Percentiles rank a stretch among this genome's conserved stretches.
These are phyloP conservation scores for Drosophila subquinaria DNA, from an alignment of 2,888 invertebrate species.

Conservation along the genomic window DNA sequence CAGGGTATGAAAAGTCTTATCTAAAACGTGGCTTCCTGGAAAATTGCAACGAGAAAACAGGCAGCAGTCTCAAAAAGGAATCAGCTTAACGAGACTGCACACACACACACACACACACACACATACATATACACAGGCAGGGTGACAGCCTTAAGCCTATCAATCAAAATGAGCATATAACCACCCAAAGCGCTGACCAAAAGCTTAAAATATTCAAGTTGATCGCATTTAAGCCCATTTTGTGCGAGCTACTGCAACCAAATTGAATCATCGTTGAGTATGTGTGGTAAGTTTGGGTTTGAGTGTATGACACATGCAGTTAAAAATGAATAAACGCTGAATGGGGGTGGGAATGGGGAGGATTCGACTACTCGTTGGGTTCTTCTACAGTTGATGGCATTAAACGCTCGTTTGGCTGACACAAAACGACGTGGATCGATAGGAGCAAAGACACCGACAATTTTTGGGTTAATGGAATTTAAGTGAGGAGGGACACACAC, in stretches of 20 bases:
- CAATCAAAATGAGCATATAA: conserved; percentile 69
- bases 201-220: conserved; percentile 62
- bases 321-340: conserved; percentile 64
- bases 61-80: conserved; percentile 45
- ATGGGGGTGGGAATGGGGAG: neutral
- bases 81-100: conserved; percentile 55
- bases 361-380: conserved; percentile 1
- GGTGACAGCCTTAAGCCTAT: conserved; percentile 61
- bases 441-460: conserved; percentile 41
- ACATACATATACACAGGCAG: neutral
- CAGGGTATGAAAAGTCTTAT: conserved; percentile 38
- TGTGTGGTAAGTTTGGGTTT: neutral
- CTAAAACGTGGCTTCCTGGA: conserved; percentile 45
- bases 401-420: conserved; percentile 71
- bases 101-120: conserved; percentile 3
- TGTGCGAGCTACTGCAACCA: conserved; percentile 56
- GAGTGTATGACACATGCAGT: conserved; percentile 55
- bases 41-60: conserved; percentile 48
- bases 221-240: conserved; percentile 67
- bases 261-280: conserved; percentile 66
- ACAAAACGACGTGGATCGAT: conserved; percentile 57
- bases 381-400: conserved; percentile 50
- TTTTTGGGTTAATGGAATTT: conserved; percentile 72
- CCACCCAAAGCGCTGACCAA: conserved; percentile 61
- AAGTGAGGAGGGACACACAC: conserved; percentile 45